These are phyloP conservation scores for Turritopsis dohrnii DNA, from an alignment of 30 jellyfish, hydroid and myxozoan genomes.

Conservation along the genomic window DNA sequence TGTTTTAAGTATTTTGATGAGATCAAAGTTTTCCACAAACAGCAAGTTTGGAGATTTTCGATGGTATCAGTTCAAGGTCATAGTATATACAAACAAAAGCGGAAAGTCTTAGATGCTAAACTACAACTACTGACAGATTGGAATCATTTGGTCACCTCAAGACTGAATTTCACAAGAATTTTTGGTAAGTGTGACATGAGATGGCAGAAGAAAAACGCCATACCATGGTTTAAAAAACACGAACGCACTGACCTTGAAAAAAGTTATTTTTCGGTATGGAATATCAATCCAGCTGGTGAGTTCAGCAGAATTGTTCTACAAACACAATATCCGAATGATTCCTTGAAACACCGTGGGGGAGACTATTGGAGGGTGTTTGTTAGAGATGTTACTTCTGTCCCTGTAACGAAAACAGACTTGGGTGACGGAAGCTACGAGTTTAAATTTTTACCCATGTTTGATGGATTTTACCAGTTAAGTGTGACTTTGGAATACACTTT, in stretches of 20 bases:
- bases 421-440: constrained; percentile 91
- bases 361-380: constrained; percentile 85
- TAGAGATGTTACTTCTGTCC: constrained; percentile 58
- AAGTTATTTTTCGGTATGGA: constrained; percentile 64
- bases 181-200: constrained; percentile 23
- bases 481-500: constrained; percentile 74
- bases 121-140: background rate
- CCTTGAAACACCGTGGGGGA: constrained; percentile 59
- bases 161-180: background rate
- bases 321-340: constrained; percentile 62
- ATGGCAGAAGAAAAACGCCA: constrained; percentile 38
- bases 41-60: background rate
- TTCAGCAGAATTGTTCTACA: constrained; percentile 75
- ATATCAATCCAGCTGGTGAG: constrained; percentile 83
- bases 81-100: background rate
- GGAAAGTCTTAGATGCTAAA: background rate
- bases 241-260: constrained; percentile 67
- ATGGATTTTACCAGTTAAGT: constrained; percentile 54
- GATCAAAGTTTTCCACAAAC: background rate
- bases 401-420: constrained; percentile 49
- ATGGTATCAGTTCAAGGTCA: background rate
- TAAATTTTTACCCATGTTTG: constrained; percentile 54
- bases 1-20: background rate
- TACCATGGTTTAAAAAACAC: constrained; percentile 73
- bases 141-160: background rate